phyloP scores from a whole-genome alignment of 2,797 vertebrate species.

The Amphiprion clarkii region DNA sequence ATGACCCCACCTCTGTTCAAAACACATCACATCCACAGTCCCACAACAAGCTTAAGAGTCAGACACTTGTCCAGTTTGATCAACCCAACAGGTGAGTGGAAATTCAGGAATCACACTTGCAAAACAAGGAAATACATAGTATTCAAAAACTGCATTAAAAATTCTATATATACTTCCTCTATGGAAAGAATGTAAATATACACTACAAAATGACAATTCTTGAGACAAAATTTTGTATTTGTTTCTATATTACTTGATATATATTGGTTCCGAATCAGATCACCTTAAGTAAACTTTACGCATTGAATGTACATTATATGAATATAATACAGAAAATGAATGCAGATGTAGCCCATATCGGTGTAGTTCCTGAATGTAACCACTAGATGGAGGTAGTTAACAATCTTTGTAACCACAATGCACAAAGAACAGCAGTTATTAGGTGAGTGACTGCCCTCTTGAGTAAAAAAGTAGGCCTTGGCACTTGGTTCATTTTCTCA shows the following conservation, averaged over 20 bases:
- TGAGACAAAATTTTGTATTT: neutral
- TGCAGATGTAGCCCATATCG: neutral
- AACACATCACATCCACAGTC: constrained; percentile 80
- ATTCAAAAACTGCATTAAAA: neutral
- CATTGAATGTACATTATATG: neutral
- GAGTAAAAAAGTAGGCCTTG: constrained; percentile 5
- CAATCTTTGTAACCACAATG: neutral
- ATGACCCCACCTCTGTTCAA: constrained; percentile 72
- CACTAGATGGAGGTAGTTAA: constrained; percentile 74
- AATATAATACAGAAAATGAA: neutral
- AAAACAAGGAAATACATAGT: neutral
- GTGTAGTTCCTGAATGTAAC: constrained; percentile 26
- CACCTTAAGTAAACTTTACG: neutral
- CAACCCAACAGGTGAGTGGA: constrained; percentile 93
- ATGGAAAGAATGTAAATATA: neutral
- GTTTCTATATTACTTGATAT: neutral
- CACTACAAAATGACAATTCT: neutral
- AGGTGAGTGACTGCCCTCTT: neutral
- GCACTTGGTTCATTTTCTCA: neutral
- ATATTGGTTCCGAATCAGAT: neutral
- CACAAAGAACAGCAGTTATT: neutral
- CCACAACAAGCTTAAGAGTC: constrained; percentile 86
- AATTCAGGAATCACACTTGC: neutral
- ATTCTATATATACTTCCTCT: neutral
- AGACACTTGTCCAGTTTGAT: constrained; percentile 90